phyloP scores from a whole-genome alignment of 2,888 invertebrate genomes.

The Pyrrhosoma nymphula region DNA sequence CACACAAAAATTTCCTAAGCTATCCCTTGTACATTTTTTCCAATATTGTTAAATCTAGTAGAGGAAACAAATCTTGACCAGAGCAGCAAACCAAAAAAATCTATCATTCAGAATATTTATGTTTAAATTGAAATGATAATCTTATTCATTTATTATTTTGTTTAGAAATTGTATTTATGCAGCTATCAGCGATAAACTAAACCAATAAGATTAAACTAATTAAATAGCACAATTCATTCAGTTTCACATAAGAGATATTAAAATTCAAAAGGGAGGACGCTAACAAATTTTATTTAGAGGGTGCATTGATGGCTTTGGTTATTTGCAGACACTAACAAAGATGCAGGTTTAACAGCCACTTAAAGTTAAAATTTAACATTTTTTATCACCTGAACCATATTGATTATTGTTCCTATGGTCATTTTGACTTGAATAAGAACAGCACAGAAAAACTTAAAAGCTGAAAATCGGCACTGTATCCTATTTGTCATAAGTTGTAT shows the following conservation, averaged over 20 bases:
- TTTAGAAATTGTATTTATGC: neutral
- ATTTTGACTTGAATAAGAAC: neutral
- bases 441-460: neutral
- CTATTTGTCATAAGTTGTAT: neutral
- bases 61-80: neutral
- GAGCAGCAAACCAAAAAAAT: neutral
- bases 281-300: neutral
- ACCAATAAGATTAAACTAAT: neutral
- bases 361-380: neutral
- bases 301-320: no score
- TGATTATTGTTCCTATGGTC: neutral
- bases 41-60: neutral
- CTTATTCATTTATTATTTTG: neutral
- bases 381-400: neutral
- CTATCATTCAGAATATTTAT: neutral
- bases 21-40: neutral
- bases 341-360: neutral
- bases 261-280: neutral
- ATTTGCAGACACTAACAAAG: neutral
- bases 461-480: neutral
- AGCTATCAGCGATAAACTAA: neutral
- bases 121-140: neutral
- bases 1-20: no score
- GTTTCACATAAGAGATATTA: no score
- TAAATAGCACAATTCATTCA: neutral